Percentiles rank a stretch among this genome's conserved stretches.
These are phyloP conservation scores for Steinernema feltiae DNA, from an alignment of 1,140 invertebrate genomes.

Conservation along the genomic window DNA sequence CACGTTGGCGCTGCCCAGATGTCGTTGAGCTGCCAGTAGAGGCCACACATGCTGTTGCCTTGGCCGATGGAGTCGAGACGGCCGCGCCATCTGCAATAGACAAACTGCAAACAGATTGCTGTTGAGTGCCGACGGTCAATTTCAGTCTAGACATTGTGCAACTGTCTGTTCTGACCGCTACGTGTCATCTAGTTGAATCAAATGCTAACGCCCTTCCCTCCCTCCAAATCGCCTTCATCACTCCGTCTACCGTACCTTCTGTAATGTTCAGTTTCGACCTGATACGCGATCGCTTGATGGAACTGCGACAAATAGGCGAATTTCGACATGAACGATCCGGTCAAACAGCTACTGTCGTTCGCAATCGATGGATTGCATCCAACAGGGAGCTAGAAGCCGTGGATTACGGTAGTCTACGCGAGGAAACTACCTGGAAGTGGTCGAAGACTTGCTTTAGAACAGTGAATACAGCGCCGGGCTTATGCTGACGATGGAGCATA, in stretches of 20 bases:
- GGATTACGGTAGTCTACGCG: not conserved
- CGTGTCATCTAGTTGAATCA: too few species aligned
- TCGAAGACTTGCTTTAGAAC: constrained; percentile 39
- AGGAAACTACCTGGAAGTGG: constrained; percentile 55
- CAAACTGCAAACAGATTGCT: not conserved
- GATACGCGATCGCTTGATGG: constrained; percentile 77
- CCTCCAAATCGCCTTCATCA: too few species aligned
- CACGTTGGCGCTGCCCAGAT: constrained; percentile 95
- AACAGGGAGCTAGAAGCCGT: constrained; percentile 16
- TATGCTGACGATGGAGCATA: constrained; percentile 75
- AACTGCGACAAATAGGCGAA: constrained; percentile 64
- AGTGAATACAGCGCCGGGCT: constrained; percentile 67
- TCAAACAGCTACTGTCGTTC: not conserved
- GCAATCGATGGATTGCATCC: not conserved
- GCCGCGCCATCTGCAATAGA: constrained; percentile 41
- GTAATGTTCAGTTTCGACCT: constrained; percentile 81
- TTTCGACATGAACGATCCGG: constrained; percentile 30
- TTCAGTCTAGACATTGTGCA: too few species aligned
- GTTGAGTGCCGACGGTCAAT: constrained; percentile 16
- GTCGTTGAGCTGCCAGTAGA: constrained; percentile 99
- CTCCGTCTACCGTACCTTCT: too few species aligned
- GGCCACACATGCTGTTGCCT: constrained; percentile 75
- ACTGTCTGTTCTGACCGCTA: too few species aligned
- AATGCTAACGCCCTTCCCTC: too few species aligned
- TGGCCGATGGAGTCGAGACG: constrained; percentile 48